These are phyloP conservation scores for Hydrozoanthus tunicans DNA, from an alignment of 64 coral and sea anemone species.

Conservation along the genomic window DNA sequence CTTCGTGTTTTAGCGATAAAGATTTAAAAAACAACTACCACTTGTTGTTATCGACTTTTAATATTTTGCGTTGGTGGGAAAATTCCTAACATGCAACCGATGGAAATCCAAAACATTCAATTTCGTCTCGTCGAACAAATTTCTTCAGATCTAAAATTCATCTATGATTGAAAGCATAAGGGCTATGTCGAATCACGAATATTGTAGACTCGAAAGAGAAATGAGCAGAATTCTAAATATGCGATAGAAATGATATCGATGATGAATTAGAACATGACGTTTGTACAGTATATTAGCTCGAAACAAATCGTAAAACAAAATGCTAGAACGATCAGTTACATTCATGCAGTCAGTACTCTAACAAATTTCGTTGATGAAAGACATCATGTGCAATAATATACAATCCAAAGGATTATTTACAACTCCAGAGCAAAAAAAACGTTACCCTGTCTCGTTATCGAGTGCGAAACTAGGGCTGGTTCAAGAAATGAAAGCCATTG, in stretches of 20 bases:
- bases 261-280: neutral
- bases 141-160: neutral
- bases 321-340: neutral
- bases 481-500: neutral
- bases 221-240: conserved; percentile 33
- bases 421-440: conserved; percentile 6
- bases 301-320: neutral
- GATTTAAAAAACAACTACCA: too few relatives aligned
- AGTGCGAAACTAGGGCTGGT: neutral
- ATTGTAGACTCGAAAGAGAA: neutral
- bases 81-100: too few relatives aligned
- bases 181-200: neutral
- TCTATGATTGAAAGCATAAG: neutral
- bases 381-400: conserved; percentile 3
- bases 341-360: neutral
- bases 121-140: neutral
- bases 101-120: too few relatives aligned
- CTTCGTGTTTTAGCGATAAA: too few relatives aligned
- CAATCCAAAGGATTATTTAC: neutral
- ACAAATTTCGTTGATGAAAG: conserved; percentile 21
- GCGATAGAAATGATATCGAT: neutral
- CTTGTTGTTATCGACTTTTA: too few relatives aligned
- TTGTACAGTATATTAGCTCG: neutral
- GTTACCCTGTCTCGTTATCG: neutral
- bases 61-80: too few relatives aligned